A percentile compares a stretch with the other conserved stretches of the same genome.
These are phyloP conservation scores for Maniola hyperantus DNA, from an alignment of 2,888 invertebrate species.

Conservation along the genomic window DNA sequence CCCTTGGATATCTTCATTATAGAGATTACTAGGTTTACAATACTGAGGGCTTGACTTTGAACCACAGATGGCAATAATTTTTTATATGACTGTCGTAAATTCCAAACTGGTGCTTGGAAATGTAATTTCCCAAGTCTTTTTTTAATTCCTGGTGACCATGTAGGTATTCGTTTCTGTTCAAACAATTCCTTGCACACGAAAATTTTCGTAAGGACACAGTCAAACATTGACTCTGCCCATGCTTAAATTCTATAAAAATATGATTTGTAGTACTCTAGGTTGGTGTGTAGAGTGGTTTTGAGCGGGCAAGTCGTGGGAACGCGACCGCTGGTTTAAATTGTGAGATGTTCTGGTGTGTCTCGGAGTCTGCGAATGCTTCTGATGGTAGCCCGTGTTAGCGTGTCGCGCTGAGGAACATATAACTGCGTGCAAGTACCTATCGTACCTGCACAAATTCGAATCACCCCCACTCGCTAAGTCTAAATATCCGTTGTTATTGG, in stretches of 20 bases:
- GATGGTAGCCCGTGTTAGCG: constrained; percentile 75
- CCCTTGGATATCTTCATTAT: not conserved
- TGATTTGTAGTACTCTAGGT: constrained; percentile 75
- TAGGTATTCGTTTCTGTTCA: constrained; percentile 26
- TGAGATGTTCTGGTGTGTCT: constrained; percentile 52
- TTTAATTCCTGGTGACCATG: not conserved
- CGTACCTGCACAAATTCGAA: constrained; percentile 81
- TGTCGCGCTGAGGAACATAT: constrained; percentile 82
- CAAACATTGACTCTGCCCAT: constrained; percentile 51
- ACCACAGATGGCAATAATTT: not conserved
- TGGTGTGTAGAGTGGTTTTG: constrained; percentile 54
- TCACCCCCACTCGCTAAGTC: constrained; percentile 84
- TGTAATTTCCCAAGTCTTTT: not conserved
- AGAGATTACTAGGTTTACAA: not conserved
- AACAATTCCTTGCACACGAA: constrained; percentile 16
- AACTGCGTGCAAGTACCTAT: constrained; percentile 84
- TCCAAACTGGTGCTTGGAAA: not conserved
- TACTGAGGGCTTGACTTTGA: too few species aligned
- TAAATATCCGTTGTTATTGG: constrained; percentile 79
- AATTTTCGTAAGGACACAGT: constrained; percentile 50
- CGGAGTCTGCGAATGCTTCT: constrained; percentile 60
- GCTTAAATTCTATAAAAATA: constrained; percentile 74
- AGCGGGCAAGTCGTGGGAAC: constrained; percentile 67
- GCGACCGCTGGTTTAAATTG: constrained; percentile 55
- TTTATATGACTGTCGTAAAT: not conserved